Conservation (phyloP, 2,888 invertebrate genomes). For the Lysandra bellargus region DNA sequence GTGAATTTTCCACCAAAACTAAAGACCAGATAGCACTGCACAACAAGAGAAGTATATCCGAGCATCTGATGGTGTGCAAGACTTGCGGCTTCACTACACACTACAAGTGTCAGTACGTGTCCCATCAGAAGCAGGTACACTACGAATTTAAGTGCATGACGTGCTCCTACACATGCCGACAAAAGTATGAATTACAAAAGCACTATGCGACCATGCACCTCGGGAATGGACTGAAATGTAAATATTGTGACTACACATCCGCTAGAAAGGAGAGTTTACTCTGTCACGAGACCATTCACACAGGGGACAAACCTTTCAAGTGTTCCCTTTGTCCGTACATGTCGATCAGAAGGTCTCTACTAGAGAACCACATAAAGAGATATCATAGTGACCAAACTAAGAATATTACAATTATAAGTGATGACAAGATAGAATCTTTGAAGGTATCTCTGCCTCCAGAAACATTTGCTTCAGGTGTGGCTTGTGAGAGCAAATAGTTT, state of each 20-base stretch:
- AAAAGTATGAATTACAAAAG: slow-evolving; percentile 58
- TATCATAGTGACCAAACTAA: slow-evolving; percentile 49
- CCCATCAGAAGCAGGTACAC: slow-evolving; percentile 59
- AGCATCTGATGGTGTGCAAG: slow-evolving; percentile 46
- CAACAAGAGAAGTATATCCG: slow-evolving; percentile 57
- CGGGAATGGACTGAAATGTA: slow-evolving; percentile 57
- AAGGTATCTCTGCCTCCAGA: slow-evolving; percentile 43
- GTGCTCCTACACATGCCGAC: slow-evolving; percentile 55
- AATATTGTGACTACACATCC: slow-evolving; percentile 56
- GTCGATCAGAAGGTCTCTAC: slow-evolving; percentile 51
- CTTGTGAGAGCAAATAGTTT: slow-evolving; percentile 1
- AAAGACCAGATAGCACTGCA: slow-evolving; percentile 64
- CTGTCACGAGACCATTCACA: slow-evolving; percentile 58
- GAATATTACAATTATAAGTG: slow-evolving; percentile 47
- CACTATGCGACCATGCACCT: slow-evolving; percentile 55
- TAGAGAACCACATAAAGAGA: slow-evolving; percentile 54
- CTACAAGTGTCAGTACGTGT: slow-evolving; percentile 57
- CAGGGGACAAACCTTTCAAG: slow-evolving; percentile 58
- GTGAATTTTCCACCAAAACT: slow-evolving; percentile 65
- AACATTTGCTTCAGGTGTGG: background rate
- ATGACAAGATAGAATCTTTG: slow-evolving; percentile 53
- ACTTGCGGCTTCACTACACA: slow-evolving; percentile 51
- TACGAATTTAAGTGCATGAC: slow-evolving; percentile 53
- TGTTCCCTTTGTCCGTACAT: slow-evolving; percentile 56
- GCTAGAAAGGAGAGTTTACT: slow-evolving; percentile 54